Evolutionary conservation across 2,797 vertebrate genomes (phyloP).

Genomic region (Babyrousa celebensis): DNA sequence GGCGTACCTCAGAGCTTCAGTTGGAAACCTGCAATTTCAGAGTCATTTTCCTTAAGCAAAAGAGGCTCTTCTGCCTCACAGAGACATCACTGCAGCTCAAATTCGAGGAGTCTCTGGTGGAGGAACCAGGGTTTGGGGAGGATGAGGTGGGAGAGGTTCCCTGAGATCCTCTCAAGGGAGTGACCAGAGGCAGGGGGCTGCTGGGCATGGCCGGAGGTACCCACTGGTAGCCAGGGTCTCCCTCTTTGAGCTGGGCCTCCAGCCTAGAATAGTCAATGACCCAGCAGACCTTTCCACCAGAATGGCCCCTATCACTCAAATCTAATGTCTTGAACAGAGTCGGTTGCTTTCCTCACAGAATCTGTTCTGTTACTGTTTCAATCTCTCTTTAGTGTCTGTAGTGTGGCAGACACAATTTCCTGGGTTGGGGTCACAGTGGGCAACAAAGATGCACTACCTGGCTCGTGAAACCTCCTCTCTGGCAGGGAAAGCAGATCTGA

Average conservation of each 20-base stretch:
- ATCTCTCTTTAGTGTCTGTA: not conserved
- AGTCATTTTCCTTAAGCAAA: constrained; percentile 55
- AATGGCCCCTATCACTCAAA: not conserved
- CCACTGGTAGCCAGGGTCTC: not conserved
- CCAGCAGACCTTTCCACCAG: not conserved
- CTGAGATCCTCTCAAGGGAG: not conserved
- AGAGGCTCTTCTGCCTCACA: not conserved
- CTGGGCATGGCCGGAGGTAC: not conserved
- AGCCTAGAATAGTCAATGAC: not conserved
- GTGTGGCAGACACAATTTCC: not conserved
- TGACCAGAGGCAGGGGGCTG: not conserved
- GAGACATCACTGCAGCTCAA: not conserved
- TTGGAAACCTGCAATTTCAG: constrained; percentile 52
- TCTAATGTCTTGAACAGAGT: not conserved
- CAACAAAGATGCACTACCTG: not conserved
- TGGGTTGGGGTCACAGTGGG: not conserved
- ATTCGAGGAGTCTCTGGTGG: not conserved
- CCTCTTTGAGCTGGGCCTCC: not conserved
- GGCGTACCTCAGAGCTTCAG: constrained; percentile 58
- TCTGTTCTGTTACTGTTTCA: not conserved
- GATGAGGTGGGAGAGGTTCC: too few species aligned
- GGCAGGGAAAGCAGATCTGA: not conserved
- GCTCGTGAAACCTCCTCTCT: not conserved
- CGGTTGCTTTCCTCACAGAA: not conserved
- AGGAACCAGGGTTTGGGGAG: not conserved